Base-by-base conservation (phyloP, 2,888 invertebrate species). In the Pollenia griseotomentosa region DNA sequence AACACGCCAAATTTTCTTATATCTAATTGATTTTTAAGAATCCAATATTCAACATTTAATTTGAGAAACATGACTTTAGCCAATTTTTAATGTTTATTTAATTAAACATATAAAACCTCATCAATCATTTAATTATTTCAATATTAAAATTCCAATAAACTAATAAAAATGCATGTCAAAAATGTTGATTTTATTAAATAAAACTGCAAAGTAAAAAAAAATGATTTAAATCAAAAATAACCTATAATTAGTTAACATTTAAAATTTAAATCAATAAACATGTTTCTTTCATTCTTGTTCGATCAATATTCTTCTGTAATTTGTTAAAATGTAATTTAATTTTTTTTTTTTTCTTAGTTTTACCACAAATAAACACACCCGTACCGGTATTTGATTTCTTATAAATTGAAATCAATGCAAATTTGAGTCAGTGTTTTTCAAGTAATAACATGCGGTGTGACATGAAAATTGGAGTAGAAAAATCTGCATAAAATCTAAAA, bases 291-390 rank as follows among this genome's bases (percentile, higher is more conserved):
- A 46, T 63, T 57, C 70, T 70, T 53, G 46, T 55, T 73, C 78
- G 79, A 84, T 84, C 78, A 84, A 73, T 73, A 84, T 79, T 83
- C 73, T 79, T 73, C 66, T 66, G 61, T 53, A 66, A 71, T 78
- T 83, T 78, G 16, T 57, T 59, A 73, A 51, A 61, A 61, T 61
- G 23, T 73, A 55, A n/a, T 16, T 2, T 23, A 16, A 61, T 11
- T 14, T 40, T 40, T 11, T 14, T 40, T 40, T 40, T 61, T 63
- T 16, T 63, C 6, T 42, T 42, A 10, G 40, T 10, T 51, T 40
- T 55, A 53, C 16, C n/a, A 19, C 33, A 51, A 68, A 40, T 14
- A 14, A 33, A 5, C 19, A 11, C 11, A 23, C 23, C 23, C 10
- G 5, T 10, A 57, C 19, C 23, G 11, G 11, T 23, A 57, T 5